phyloP scores from a whole-genome alignment of 2,888 invertebrate species.

The Amphipyra berbera region DNA sequence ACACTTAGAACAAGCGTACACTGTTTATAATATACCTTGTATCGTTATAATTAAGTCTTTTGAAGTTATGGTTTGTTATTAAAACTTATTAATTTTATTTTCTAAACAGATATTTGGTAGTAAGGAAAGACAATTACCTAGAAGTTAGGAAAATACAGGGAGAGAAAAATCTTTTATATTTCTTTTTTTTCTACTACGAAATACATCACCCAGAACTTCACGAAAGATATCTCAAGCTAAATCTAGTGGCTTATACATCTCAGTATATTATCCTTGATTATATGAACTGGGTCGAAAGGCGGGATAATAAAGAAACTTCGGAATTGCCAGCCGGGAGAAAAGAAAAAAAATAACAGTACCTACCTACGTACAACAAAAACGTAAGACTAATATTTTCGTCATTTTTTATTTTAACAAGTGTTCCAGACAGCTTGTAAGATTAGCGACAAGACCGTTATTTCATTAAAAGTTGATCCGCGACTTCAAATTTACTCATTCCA shows the following conservation, averaged over 20 bases:
- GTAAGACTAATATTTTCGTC: slow-evolving; percentile 41
- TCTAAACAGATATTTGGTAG: neutral
- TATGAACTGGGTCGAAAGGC: slow-evolving; percentile 24
- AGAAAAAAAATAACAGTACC: slow-evolving; percentile 29
- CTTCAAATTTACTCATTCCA: slow-evolving; percentile 55
- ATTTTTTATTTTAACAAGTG: slow-evolving; percentile 60
- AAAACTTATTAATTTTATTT: slow-evolving; percentile 34
- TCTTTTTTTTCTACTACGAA: slow-evolving; percentile 10
- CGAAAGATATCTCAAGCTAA: slow-evolving; percentile 18
- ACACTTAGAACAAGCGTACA: slow-evolving; percentile 68
- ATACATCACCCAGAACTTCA: slow-evolving; percentile 12
- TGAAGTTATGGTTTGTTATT: slow-evolving; percentile 23
- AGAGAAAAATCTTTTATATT: neutral
- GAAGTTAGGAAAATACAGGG: too few relatives aligned
- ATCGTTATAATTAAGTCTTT: slow-evolving; percentile 39
- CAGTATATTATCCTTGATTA: slow-evolving; percentile 33
- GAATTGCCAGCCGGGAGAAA: slow-evolving; percentile 23
- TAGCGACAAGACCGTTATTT: slow-evolving; percentile 65
- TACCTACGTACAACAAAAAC: slow-evolving; percentile 28
- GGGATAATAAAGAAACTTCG: slow-evolving; percentile 41
- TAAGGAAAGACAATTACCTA: too few relatives aligned
- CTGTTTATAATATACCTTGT: slow-evolving; percentile 62
- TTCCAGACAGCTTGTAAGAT: slow-evolving; percentile 66
- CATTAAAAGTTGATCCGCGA: slow-evolving; percentile 70
- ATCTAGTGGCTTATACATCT: slow-evolving; percentile 39